Conservation (phyloP, 2,888 invertebrate species). For the Linnaemya tessellans region DNA sequence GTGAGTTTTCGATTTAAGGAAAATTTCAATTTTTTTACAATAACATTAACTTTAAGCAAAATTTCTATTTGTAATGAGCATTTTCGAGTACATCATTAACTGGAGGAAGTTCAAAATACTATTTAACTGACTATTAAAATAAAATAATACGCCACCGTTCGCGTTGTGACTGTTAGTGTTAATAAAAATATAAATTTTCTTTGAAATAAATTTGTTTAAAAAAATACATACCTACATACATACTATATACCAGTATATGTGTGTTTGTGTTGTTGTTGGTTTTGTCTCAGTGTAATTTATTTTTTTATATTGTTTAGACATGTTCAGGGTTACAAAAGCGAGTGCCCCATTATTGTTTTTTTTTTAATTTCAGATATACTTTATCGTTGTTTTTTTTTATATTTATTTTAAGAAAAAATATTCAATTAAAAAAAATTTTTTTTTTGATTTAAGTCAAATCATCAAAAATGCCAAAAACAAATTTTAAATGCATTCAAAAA, state of each 20-base stretch:
- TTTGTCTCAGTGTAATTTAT: conserved; percentile 31
- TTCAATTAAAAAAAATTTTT: conserved; percentile 54
- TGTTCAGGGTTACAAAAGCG: conserved; percentile 67
- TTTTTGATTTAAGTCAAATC: conserved; percentile 61
- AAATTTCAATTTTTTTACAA: too few relatives aligned
- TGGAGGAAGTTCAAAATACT: too few relatives aligned
- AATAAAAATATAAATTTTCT: neutral
- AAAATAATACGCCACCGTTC: neutral
- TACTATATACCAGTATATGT: neutral
- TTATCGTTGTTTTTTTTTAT: conserved; percentile 30
- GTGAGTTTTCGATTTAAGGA: too few relatives aligned
- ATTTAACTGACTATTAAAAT: too few relatives aligned
- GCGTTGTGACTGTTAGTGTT: neutral
- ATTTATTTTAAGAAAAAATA: conserved; percentile 60
- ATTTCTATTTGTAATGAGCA: too few relatives aligned
- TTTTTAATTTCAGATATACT: neutral
- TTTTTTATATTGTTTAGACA: conserved; percentile 7
- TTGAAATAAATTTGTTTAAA: neutral
- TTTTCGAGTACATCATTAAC: too few relatives aligned
- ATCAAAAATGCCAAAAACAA: conserved; percentile 73
- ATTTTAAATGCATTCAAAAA: conserved; percentile 72
- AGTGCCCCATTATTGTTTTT: conserved; percentile 55
- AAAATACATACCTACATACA: neutral
- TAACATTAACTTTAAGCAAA: too few relatives aligned
- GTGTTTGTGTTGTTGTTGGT: conserved; percentile 51